These are phyloP conservation scores for Parasteatoda lunata DNA, from an alignment of 2,888 invertebrate genomes.

Conservation along the genomic window DNA sequence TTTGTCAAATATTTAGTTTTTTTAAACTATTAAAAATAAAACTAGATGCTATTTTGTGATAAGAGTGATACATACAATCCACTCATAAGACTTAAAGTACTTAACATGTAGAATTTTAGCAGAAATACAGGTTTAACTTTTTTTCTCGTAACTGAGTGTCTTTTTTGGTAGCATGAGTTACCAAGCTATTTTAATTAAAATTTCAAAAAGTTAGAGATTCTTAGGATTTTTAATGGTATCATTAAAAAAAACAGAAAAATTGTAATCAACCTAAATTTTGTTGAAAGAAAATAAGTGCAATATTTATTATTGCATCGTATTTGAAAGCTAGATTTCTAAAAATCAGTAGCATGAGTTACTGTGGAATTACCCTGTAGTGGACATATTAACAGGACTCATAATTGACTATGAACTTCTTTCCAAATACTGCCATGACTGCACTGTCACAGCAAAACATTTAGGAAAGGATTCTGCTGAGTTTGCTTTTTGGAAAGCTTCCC, in stretches of 20 bases:
- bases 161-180: no score
- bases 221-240: constrained; percentile 4
- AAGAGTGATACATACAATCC: constrained; percentile 5
- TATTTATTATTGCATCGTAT: neutral
- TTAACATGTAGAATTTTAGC: constrained; percentile 13
- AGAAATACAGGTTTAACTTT: constrained; percentile 12
- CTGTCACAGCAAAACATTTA: no score
- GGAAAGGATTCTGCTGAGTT: no score
- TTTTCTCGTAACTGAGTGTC: neutral
- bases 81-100: constrained; percentile 5
- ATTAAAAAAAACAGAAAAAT: constrained; percentile 12
- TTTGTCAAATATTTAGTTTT: neutral
- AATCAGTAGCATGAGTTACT: neutral
- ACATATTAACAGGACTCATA: no score
- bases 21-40: neutral
- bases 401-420: no score
- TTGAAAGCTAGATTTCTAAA: no score
- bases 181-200: no score
- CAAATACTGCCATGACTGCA: no score
- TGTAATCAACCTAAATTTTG: constrained; percentile 13
- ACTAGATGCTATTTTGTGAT: constrained; percentile 17
- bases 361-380: no score
- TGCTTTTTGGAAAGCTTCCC: no score
- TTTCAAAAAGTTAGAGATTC: no score
- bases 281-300: constrained; percentile 15